Base-by-base conservation (phyloP, 2,113 vertebrate species). In the Raphicerus campestris region DNA sequence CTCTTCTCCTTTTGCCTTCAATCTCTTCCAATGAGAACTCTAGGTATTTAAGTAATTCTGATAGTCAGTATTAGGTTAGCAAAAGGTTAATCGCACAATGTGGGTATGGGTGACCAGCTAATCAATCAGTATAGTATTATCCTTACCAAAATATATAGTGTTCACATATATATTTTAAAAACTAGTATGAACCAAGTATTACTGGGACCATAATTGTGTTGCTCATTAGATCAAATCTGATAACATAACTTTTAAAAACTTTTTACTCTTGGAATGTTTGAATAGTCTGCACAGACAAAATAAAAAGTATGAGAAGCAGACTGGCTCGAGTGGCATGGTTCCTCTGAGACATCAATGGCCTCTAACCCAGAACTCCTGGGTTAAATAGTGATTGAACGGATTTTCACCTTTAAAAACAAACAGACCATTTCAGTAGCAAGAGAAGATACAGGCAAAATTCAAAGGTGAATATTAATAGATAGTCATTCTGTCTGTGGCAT, bases 261-360 rank as follows among this genome's bases (percentile, higher is more conserved):
- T 51, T 55, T 66, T 35, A 7, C 13, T 82, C 15, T 20, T 60
- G 35, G 42, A 10, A 32, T 83, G 32, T 66, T 80, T 63, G 10
- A 24, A 17, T 3, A 6, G n/a, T 47, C 28, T 35, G 17, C 24
- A 42, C 0, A 22, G 19, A 60, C 13, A 66, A 73, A 60, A 32
- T 19, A 14, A 53, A 87, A 63, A 22, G 3, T 4, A 39, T 20
- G 19, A 42, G 20, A 45, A 10, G 1, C 26, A 47, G 24, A 7
- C 42, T 16, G 3, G 5, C 7, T 3, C 3, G 3, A 13, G 15
- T 32, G 30, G 10, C 22, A 1, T 4, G 26, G 10, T n/a, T 82
- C 32, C 39, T 22, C 55, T 45, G 28, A 56, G 28, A 63, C 16
- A 26, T 42, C 10, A 39, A 7, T 9, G 2, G 35, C 2, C 26